A percentile compares a stretch with the other conserved stretches of the same genome.
Evolutionary conservation across 2,797 vertebrate species (phyloP).

Genomic region (Gouania willdenowi): DNA sequence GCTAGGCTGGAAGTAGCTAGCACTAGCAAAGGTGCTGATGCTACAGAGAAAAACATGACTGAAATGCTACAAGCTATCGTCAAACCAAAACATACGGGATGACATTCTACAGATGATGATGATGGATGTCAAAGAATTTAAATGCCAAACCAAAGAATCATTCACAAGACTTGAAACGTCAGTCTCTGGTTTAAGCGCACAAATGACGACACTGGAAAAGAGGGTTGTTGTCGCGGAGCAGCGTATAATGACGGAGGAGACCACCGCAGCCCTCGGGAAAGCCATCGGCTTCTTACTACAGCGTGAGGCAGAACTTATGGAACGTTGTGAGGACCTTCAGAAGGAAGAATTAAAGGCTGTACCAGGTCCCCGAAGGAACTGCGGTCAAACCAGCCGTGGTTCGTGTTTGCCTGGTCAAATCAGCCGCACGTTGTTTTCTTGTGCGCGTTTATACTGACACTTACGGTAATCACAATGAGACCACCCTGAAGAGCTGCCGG

Average conservation of each 20-base stretch:
- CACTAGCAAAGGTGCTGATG: not conserved
- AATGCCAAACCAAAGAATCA: not conserved
- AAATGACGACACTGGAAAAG: conserved; percentile 3
- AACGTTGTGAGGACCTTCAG: not conserved
- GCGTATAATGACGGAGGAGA: not conserved
- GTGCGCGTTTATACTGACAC: too few species aligned
- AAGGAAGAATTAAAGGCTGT: not conserved
- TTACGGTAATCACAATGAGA: too few species aligned
- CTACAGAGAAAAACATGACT: not conserved
- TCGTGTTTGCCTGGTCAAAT: too few species aligned
- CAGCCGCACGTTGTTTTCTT: too few species aligned
- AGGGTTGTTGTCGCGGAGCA: not conserved
- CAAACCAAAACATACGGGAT: not conserved
- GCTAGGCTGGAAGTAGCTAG: not conserved
- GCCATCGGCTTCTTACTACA: not conserved
- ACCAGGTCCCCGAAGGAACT: conserved; percentile 2
- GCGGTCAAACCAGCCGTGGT: too few species aligned
- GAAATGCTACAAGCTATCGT: not conserved
- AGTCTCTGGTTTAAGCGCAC: not conserved
- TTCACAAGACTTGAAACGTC: conserved; percentile 4
- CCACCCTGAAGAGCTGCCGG: too few species aligned
- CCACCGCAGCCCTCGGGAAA: not conserved
- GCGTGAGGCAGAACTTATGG: not conserved
- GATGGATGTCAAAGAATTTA: conserved; percentile 1
- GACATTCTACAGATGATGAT: conserved; percentile 4